phyloP scores from a whole-genome alignment of 2,113 vertebrate species.

The Hemibagrus wyckioides region DNA sequence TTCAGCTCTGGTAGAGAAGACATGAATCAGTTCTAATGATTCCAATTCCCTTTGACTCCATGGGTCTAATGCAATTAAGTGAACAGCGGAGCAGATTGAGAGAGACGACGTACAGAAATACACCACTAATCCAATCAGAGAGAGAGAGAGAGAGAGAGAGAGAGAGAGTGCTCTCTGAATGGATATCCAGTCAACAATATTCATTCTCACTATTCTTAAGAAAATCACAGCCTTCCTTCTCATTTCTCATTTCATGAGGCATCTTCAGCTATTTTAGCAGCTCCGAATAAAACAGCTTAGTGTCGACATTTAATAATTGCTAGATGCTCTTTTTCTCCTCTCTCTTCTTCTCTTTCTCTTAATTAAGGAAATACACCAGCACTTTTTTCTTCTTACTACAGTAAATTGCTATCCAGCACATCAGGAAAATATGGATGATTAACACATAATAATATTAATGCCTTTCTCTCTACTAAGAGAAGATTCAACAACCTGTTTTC shows the following conservation, averaged over 20 bases:
- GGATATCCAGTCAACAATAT: slow-evolving; percentile 40
- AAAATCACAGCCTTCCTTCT: neutral
- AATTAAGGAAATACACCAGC: neutral
- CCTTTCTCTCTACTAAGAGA: neutral
- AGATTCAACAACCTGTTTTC: neutral
- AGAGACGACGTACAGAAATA: slow-evolving; percentile 59
- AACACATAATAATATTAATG: neutral
- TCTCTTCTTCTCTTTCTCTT: neutral
- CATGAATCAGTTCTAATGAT: slow-evolving; percentile 59
- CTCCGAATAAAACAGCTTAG: neutral
- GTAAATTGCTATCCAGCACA: neutral
- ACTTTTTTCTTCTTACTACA: neutral
- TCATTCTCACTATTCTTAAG: slow-evolving; percentile 28
- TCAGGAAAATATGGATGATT: neutral
- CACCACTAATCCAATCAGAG: slow-evolving; percentile 67
- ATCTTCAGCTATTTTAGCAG: slow-evolving; percentile 2
- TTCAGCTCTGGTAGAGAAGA: slow-evolving; percentile 47
- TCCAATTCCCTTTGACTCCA: slow-evolving; percentile 61
- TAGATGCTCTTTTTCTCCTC: neutral
- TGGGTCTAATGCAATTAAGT: slow-evolving; percentile 72
- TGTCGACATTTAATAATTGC: slow-evolving; percentile 7
- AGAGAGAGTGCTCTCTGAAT: slow-evolving; percentile 35
- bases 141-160: slow-evolving; percentile 41
- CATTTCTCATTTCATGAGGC: slow-evolving; percentile 18
- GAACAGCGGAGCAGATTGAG: slow-evolving; percentile 55